phyloP scores from a whole-genome alignment of 2,797 vertebrate genomes.

The Botia kubotai region DNA sequence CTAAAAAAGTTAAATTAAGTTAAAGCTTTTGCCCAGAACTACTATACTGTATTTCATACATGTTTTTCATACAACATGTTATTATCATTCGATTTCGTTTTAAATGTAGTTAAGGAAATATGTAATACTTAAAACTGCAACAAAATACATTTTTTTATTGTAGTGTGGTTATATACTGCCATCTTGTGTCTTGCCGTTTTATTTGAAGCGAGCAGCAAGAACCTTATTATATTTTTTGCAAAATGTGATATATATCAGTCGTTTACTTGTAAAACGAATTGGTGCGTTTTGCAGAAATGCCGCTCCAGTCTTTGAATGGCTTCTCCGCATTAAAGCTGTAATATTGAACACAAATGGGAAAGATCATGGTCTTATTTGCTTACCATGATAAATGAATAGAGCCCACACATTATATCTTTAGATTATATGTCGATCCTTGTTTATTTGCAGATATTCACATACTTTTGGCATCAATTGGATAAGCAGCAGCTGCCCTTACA shows the following conservation, averaged over 20 bases:
- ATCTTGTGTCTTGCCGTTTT: conserved; percentile 24
- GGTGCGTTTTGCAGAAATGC: background rate
- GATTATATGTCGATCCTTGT: background rate
- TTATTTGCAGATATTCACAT: conserved; percentile 16
- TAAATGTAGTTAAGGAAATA: no score
- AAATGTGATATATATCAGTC: no score
- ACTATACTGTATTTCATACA: background rate
- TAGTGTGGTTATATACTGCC: background rate
- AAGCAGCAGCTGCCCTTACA: conserved; percentile 1
- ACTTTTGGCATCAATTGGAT: background rate
- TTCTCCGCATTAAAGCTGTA: background rate
- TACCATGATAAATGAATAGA: conserved; percentile 3
- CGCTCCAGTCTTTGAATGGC: background rate
- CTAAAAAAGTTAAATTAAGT: no score
- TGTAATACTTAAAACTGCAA: background rate
- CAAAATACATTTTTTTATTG: background rate
- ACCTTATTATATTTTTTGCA: no score
- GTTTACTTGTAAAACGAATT: background rate
- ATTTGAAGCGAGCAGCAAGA: background rate
- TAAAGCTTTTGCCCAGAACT: background rate
- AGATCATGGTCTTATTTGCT: conserved; percentile 1
- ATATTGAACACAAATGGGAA: no score
- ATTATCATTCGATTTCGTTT: no score
- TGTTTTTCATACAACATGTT: no score
- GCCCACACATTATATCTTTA: background rate